These are phyloP conservation scores for Embiotoca jacksoni DNA, from an alignment of 2,113 vertebrate species.

Conservation along the genomic window DNA sequence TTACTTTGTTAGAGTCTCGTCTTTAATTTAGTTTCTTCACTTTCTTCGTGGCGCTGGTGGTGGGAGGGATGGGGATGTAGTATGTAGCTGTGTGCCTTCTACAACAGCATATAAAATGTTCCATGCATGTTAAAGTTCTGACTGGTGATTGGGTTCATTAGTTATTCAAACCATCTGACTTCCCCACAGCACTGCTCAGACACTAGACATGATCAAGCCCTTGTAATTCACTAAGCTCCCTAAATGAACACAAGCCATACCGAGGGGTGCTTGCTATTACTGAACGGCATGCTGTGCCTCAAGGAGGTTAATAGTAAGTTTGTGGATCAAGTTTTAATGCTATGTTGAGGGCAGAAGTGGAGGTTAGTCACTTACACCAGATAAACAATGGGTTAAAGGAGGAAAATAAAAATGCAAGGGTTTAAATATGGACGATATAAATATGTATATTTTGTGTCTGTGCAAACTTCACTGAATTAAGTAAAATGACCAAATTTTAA, in stretches of 20 bases:
- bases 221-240: conserved; percentile 81
- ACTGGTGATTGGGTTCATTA: conserved; percentile 75
- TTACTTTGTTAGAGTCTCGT: conserved; percentile 77
- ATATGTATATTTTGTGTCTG: background rate
- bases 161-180: conserved; percentile 75
- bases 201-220: conserved; percentile 71
- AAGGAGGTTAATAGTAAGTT: conserved; percentile 60
- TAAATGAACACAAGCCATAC: conserved; percentile 75
- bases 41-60: conserved; percentile 20
- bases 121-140: conserved; percentile 54
- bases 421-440: background rate
- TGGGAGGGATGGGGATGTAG: conserved; percentile 24
- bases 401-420: background rate
- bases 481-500: background rate
- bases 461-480: background rate
- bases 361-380: conserved; percentile 22
- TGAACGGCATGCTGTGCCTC: conserved; percentile 53
- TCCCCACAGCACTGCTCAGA: conserved; percentile 64
- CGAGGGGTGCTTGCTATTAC: conserved; percentile 50
- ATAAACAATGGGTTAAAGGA: background rate
- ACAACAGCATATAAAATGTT: conserved; percentile 43
- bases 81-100: conserved; percentile 26
- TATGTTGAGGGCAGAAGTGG: conserved; percentile 29
- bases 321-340: conserved; percentile 58
- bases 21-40: conserved; percentile 63